These are phyloP conservation scores for Mesocricetus auratus DNA, from an alignment of 2,113 vertebrate species.

Conservation along the genomic window DNA sequence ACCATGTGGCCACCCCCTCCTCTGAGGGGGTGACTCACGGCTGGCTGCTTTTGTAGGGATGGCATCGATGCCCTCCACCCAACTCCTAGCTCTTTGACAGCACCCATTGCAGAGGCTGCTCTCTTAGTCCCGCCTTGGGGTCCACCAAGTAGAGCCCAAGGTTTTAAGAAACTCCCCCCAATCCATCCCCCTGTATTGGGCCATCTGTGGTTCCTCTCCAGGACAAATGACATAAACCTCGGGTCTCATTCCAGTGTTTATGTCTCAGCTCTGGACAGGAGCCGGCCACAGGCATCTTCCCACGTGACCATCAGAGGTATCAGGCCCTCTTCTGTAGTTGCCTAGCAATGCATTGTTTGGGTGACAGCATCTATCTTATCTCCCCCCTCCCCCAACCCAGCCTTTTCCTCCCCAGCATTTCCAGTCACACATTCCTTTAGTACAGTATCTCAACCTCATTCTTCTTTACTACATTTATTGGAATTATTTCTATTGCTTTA, in stretches of 20 bases:
- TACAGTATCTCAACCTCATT: not conserved
- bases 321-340: no score
- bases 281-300: not conserved
- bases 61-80: accelerated
- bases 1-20: not conserved
- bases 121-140: not conserved
- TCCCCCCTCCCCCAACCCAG: no score
- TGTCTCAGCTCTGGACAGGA: not conserved
- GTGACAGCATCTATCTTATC: not conserved
- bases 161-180: not conserved
- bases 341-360: not conserved
- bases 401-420: not conserved
- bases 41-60: not conserved
- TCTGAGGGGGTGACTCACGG: not conserved
- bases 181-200: accelerated
- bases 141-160: not conserved
- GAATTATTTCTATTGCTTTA: not conserved
- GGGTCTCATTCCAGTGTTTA: accelerated
- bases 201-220: not conserved
- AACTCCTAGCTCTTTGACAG: not conserved
- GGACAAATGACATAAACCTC: not conserved
- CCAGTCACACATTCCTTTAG: not conserved
- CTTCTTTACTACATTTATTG: not conserved
- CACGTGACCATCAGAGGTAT: not conserved
- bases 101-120: not conserved